Evolutionary conservation across 2,888 invertebrate genomes (phyloP), one percentile per base, ranked within the genome.

Genomic region (Pedicia rivosa): DNA sequence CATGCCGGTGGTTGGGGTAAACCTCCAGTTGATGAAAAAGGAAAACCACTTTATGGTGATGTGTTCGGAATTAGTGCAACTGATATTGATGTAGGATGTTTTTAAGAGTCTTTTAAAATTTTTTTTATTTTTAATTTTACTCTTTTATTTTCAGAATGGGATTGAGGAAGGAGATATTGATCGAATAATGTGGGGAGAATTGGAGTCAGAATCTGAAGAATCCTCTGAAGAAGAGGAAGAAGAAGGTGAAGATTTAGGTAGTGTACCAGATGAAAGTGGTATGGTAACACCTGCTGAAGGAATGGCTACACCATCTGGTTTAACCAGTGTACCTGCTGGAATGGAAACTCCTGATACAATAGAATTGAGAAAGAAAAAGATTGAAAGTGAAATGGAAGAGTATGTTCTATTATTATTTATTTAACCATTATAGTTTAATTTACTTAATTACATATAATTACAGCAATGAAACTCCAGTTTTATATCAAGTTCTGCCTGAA

Each of bases 1-100:
- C 97, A 98, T 64, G 95, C 97, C 1, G 98, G 94, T 26, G 97
- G 97, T 17, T 98, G 97, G 97, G 97, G 98, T 41, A 98, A 98
- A 59, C 98, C 98, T 9, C 98, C 98, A 0, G 98, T 98, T 0
- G 98, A 98, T 62, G 97, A 97, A 62, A 81, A 79, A 43, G 98
- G 98, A 25, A 84, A 92, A 57, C 98, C 98, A 1, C 65, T 98
- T 2, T 99, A 99, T 56, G 98, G 98, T 2, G 98, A 98, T 62
- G 98, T 98, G 3, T 99, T 98, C 55, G 97, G 97, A 5, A 80
- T 87, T 10, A 76, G 75, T 42, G 67, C 71, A 30, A 69, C 68
- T 20, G 78, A 79, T 3, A 69, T 74, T 26, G 83, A 83, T 57
- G 78, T 78, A 48, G 69, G 67, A 27, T n/a, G n/a, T n/a, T 33